A percentile compares a stretch with the other conserved stretches of the same genome.
These are phyloP conservation scores for Strongylocentrotus purpuratus DNA, from an alignment of 35 echinoderm and acorn worm species.

Conservation along the genomic window DNA sequence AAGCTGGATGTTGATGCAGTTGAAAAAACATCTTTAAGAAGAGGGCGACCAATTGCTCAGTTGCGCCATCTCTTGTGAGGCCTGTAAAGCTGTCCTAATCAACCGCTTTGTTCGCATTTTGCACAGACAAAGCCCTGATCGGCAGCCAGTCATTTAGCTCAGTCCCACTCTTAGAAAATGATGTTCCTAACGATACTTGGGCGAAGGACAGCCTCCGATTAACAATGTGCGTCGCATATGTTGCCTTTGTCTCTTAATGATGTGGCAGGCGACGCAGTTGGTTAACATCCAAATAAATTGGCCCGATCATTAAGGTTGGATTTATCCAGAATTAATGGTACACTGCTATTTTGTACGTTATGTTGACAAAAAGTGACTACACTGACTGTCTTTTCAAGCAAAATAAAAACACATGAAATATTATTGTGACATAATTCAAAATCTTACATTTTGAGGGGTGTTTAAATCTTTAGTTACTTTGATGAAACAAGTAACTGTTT, in stretches of 20 bases:
- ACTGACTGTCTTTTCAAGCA: not conserved
- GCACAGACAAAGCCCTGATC: not conserved
- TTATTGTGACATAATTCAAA: not conserved
- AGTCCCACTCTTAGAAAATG: not conserved
- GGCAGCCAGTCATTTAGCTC: not conserved
- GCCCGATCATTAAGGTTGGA: not conserved
- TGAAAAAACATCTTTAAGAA: not conserved
- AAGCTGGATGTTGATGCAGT: not conserved
- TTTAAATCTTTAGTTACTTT: not conserved
- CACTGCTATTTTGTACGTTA: not conserved
- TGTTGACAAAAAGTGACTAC: not conserved
- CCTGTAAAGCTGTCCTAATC: not conserved
- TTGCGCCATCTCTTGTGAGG: not conserved
- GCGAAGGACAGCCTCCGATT: not conserved
- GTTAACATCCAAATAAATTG: constrained; percentile 19
- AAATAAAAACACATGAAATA: not conserved
- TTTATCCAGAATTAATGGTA: not conserved
- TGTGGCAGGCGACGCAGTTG: constrained; percentile 27
- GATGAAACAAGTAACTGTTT: not conserved
- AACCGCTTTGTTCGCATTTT: constrained; percentile 11
- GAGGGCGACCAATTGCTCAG: not conserved
- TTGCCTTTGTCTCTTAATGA: constrained; percentile 21
- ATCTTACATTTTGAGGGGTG: not conserved
- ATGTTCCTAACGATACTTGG: not conserved
- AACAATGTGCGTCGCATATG: constrained; percentile 26